These are phyloP conservation scores for Buceros bicornis DNA, from an alignment of 2,797 vertebrate species.

Conservation along the genomic window DNA sequence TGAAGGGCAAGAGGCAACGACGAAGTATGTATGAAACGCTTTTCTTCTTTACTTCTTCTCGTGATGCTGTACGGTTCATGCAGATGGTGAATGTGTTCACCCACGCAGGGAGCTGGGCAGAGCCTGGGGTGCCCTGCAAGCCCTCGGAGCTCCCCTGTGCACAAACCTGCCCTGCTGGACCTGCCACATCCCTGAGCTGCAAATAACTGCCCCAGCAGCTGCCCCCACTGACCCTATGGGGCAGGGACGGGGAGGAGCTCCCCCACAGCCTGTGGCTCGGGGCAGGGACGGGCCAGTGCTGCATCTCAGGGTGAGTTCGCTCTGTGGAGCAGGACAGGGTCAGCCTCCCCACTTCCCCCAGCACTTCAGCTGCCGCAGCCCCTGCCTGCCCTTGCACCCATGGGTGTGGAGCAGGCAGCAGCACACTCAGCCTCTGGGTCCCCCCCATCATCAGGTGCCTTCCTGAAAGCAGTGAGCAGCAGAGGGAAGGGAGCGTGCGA, in stretches of 20 bases:
- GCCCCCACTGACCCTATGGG: neutral
- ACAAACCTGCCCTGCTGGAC: fast-evolving
- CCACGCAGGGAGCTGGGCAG: neutral
- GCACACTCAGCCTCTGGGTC: neutral
- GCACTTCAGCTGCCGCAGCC: fast-evolving
- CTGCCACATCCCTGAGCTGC: neutral
- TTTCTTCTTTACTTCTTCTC: neutral
- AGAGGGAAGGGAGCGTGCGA: neutral
- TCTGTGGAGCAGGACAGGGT: neutral
- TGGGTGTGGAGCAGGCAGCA: no score
- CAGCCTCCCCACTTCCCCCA: fast-evolving
- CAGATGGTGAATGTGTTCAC: neutral
- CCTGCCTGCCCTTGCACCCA: neutral
- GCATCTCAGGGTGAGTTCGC: neutral
- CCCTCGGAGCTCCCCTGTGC: neutral
- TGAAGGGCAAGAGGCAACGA: slow-evolving; percentile 92
- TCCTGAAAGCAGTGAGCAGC: fast-evolving
- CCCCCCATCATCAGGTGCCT: neutral
- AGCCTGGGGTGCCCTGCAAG: neutral
- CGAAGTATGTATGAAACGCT: slow-evolving; percentile 88
- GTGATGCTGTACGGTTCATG: fast-evolving
- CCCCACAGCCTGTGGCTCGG: neutral
- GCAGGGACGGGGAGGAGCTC: neutral
- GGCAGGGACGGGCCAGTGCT: neutral
- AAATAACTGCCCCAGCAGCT: neutral